phyloP scores from a whole-genome alignment of 2,888 invertebrate genomes.

The Cyrtodaria siliqua region DNA sequence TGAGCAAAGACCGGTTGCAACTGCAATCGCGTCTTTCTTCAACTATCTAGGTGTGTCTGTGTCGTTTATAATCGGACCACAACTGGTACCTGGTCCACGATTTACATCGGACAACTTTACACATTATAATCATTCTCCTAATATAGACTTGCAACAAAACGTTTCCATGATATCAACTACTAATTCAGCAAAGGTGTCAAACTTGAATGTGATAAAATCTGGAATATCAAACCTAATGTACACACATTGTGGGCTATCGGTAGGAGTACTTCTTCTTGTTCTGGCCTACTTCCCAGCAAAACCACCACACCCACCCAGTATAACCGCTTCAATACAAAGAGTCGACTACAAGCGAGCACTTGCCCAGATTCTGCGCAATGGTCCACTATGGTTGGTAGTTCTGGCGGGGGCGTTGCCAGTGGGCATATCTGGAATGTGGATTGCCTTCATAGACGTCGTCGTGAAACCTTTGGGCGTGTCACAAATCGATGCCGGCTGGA shows the following conservation, averaged over 20 bases:
- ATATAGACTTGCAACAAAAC: no score
- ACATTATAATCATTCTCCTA: no score
- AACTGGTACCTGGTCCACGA: conserved; percentile 36
- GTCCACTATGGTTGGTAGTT: conserved; percentile 39
- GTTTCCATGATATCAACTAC: no score
- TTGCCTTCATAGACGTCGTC: conserved; percentile 45
- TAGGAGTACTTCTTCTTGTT: conserved; percentile 54
- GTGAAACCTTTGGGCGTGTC: conserved; percentile 43
- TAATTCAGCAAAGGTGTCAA: no score
- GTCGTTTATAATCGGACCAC: conserved; percentile 50
- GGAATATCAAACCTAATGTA: conserved; percentile 39
- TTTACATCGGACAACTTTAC: no score
- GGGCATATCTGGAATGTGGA: conserved; percentile 38
- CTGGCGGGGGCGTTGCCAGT: conserved; percentile 31
- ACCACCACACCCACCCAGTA: conserved; percentile 77
- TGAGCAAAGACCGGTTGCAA: conserved; percentile 85
- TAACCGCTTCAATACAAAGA: conserved; percentile 71
- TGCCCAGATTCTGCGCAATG: conserved; percentile 18
- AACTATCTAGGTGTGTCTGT: conserved; percentile 43
- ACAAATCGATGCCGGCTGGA: conserved; percentile 56
- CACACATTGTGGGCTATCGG: conserved; percentile 15
- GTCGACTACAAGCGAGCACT: conserved; percentile 66
- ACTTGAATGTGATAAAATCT: conserved; percentile 14
- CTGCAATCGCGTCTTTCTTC: conserved; percentile 45
- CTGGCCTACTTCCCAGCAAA: conserved; percentile 79